Evolutionary conservation across 2,113 vertebrate genomes (phyloP), one percentile per base, ranked within the genome.

Genomic region (Oryzias curvinotus): DNA sequence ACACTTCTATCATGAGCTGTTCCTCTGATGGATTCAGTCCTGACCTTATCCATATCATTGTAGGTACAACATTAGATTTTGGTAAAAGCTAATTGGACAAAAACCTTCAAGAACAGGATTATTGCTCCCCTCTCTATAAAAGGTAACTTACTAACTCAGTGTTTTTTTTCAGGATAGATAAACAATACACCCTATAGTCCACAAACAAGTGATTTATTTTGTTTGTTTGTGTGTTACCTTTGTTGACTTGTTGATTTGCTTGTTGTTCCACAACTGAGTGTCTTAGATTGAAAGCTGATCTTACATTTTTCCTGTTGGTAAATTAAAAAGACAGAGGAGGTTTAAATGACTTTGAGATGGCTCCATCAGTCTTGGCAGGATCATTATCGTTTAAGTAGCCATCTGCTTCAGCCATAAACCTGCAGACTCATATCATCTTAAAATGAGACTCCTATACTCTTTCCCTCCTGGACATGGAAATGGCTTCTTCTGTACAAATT

Each of bases 161-260:
- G 12, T 1, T 36, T 36, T 36, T 36, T 36, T 36, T 36, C 36
- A 12, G 36, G 8, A 36, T 36, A 36, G 8, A 36, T 36, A 10
- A 36, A 36, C 36, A 12, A 36, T 36, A 36, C 36, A 8, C 12
- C 57, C 55, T 49, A 21, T 71, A 58, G 77, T 77, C 36, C 62
- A 28, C 47, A 56, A 71, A 75, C 77, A 60, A 64, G 55, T 71
- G 62, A 75, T 67, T 71, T 66, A 53, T 62, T 81, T 78, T 43
- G n/a, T 53, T 23, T 3, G 21, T 23, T 23, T 23, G 21, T 79
- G 72, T 75, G 74, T 68, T 70, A 43, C 65, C 63, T 77, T 83
- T 72, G 53, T 63, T 42, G 41, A 52, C 58, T 57, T 82, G 83
- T 89, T 78, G 82, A 88, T 89, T 77, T 65, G 46, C 68, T 6